These are phyloP conservation scores for Latrodectus hesperus DNA, from an alignment of 2,888 invertebrate genomes.

Conservation along the genomic window DNA sequence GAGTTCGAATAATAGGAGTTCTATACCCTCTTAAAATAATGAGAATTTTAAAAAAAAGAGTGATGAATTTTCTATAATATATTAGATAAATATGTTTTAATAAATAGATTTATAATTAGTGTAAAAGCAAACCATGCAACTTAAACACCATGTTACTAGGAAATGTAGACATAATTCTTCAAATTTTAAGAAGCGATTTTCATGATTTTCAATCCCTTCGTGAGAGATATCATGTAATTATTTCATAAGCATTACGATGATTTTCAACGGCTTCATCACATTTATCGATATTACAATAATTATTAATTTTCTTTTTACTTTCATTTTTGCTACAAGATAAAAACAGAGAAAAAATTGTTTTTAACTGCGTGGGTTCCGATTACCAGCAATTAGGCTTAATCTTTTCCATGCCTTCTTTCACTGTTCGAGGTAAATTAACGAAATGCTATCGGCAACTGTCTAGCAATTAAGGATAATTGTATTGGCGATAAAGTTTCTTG, in stretches of 20 bases:
- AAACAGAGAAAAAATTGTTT: constrained; percentile 28
- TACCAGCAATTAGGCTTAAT: constrained; percentile 57
- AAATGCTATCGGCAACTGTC: constrained; percentile 55
- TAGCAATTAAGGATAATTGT: constrained; percentile 57
- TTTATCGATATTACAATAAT: constrained; percentile 46
- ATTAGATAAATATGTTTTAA: too few relatives aligned
- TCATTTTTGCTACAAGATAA: constrained; percentile 8
- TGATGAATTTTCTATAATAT: too few relatives aligned
- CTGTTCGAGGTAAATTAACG: constrained; percentile 49
- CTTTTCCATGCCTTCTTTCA: constrained; percentile 21
- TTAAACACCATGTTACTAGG: too few relatives aligned
- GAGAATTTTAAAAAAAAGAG: too few relatives aligned
- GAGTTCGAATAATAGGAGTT: too few relatives aligned
- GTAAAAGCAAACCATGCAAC: too few relatives aligned
- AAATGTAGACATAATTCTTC: too few relatives aligned
- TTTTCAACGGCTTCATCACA: constrained; percentile 52
- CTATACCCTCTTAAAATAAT: too few relatives aligned
- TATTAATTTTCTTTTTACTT: constrained; percentile 24
- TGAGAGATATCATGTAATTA: constrained; percentile 19
- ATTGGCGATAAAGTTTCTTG: constrained; percentile 44
- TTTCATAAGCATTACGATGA: constrained; percentile 44
- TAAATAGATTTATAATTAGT: too few relatives aligned
- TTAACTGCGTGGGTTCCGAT: constrained; percentile 49
- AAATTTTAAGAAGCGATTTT: too few relatives aligned
- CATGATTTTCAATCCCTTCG: too few relatives aligned